Evolutionary conservation across 1,140 invertebrate genomes (phyloP).

Genomic region (Metaphire vulgaris): DNA sequence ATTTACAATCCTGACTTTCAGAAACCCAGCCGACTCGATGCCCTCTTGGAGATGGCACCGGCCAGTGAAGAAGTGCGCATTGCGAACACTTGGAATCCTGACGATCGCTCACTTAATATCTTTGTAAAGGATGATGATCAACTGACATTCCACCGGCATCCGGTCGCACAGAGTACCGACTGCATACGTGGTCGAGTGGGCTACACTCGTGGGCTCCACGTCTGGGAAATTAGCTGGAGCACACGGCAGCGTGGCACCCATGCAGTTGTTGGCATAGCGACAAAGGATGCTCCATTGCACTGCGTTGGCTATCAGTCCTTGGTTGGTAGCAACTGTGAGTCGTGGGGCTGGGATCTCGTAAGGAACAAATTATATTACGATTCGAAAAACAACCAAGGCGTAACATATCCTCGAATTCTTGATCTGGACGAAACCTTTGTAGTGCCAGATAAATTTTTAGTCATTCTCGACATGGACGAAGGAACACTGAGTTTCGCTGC

Average conservation of each 20-base stretch:
- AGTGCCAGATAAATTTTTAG: slow-evolving; percentile 84
- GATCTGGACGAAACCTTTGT: background rate
- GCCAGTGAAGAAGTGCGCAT: slow-evolving; percentile 77
- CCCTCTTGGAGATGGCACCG: slow-evolving; percentile 57
- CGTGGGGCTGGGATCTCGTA: slow-evolving; percentile 98
- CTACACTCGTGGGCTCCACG: slow-evolving; percentile 91
- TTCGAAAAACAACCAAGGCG: background rate
- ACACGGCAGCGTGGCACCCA: slow-evolving; percentile 93
- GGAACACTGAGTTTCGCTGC: slow-evolving; percentile 92
- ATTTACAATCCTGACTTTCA: slow-evolving; percentile 53
- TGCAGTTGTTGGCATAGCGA: slow-evolving; percentile 94
- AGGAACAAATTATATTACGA: slow-evolving; percentile 59
- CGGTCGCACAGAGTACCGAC: slow-evolving; percentile 97
- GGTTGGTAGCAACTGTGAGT: slow-evolving; percentile 77
- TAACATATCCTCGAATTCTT: background rate
- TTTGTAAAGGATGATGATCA: slow-evolving; percentile 98
- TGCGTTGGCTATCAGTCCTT: slow-evolving; percentile 61
- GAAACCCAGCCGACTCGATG: slow-evolving; percentile 32
- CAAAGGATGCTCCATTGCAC: slow-evolving; percentile 58
- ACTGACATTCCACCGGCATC: slow-evolving; percentile 96
- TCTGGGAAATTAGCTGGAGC: slow-evolving; percentile 96
- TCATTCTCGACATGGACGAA: slow-evolving; percentile 96
- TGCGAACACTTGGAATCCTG: slow-evolving; percentile 93
- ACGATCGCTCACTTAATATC: slow-evolving; percentile 95
- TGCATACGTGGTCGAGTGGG: slow-evolving; percentile 94